Evolutionary conservation across 2,113 vertebrate genomes (phyloP).

Genomic region (Engraulis encrasicolus): DNA sequence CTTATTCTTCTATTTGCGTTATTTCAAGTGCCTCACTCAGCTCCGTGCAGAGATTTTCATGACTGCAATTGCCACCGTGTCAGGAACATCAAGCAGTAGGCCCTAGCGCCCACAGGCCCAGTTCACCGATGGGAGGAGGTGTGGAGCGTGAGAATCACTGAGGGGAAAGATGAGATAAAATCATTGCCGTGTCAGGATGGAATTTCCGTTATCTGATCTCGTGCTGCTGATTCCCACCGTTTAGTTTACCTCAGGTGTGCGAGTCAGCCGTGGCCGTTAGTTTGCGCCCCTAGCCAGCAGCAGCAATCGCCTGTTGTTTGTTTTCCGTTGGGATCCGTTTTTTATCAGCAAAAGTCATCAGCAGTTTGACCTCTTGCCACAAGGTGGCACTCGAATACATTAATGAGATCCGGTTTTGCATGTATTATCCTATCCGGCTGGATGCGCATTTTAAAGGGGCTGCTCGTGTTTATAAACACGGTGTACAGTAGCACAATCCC

Average conservation of each 20-base stretch:
- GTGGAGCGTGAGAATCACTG: slow-evolving; percentile 52
- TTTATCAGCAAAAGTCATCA: neutral
- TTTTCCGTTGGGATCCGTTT: neutral
- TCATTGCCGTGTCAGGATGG: slow-evolving; percentile 46
- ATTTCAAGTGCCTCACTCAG: too few species aligned
- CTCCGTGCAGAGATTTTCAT: too few species aligned
- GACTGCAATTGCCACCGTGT: too few species aligned
- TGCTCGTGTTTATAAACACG: neutral
- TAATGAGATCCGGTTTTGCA: slow-evolving; percentile 60
- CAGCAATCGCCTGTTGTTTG: neutral
- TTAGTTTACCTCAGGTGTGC: neutral
- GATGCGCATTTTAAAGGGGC: slow-evolving; percentile 8
- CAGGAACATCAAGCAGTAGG: too few species aligned
- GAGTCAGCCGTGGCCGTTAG: too few species aligned
- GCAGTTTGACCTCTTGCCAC: slow-evolving; percentile 59
- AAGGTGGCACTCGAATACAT: slow-evolving; percentile 73
- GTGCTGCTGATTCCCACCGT: slow-evolving; percentile 4
- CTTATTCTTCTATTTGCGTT: too few species aligned
- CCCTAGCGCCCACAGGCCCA: too few species aligned
- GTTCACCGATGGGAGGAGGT: neutral
- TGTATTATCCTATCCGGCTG: neutral
- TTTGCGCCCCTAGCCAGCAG: neutral
- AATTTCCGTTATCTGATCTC: slow-evolving; percentile 48
- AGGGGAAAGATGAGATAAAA: slow-evolving; percentile 59
- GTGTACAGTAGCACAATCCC: neutral